These are phyloP conservation scores for Anagrus nilaparvatae DNA, from an alignment of 1,140 invertebrate genomes.

Conservation along the genomic window DNA sequence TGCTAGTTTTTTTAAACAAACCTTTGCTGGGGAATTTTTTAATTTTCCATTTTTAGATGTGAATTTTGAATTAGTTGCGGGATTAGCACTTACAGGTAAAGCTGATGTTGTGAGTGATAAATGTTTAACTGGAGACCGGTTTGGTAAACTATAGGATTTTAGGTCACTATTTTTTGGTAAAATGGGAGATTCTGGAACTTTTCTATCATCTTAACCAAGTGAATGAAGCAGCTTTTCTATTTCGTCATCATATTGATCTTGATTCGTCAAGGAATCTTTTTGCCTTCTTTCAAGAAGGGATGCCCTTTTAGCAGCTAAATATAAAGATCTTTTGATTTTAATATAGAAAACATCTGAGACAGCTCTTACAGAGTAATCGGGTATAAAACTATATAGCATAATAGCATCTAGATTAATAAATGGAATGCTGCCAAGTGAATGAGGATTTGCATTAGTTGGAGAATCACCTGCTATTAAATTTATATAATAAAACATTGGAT, in stretches of 20 bases:
- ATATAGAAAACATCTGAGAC: slow-evolving; percentile 75
- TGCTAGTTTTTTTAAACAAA: too few species aligned
- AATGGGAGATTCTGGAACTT: slow-evolving; percentile 28
- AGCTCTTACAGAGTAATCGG: slow-evolving; percentile 86
- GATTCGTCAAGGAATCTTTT: slow-evolving; percentile 36
- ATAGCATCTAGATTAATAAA: slow-evolving; percentile 70
- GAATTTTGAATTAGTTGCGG: too few species aligned
- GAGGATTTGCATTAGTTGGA: slow-evolving; percentile 41
- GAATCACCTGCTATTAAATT: slow-evolving; percentile 49
- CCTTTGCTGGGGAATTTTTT: too few species aligned
- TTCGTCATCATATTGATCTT: slow-evolving; percentile 62
- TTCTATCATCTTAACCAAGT: slow-evolving; percentile 53
- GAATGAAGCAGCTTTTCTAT: slow-evolving; percentile 63
- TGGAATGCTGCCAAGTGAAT: slow-evolving; percentile 58
- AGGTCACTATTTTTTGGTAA: too few species aligned
- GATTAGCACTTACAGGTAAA: too few species aligned
- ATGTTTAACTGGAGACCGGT: too few species aligned
- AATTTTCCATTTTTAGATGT: too few species aligned
- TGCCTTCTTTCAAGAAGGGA: slow-evolving; percentile 67
- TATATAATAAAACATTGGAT: too few species aligned
- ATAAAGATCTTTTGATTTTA: slow-evolving; percentile 65
- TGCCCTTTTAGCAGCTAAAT: slow-evolving; percentile 81
- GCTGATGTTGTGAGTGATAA: too few species aligned
- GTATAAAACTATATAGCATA: slow-evolving; percentile 71
- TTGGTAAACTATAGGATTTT: too few species aligned